Base-by-base conservation (phyloP, 2,888 invertebrate genomes). In the Drosophila antonietae region DNA sequence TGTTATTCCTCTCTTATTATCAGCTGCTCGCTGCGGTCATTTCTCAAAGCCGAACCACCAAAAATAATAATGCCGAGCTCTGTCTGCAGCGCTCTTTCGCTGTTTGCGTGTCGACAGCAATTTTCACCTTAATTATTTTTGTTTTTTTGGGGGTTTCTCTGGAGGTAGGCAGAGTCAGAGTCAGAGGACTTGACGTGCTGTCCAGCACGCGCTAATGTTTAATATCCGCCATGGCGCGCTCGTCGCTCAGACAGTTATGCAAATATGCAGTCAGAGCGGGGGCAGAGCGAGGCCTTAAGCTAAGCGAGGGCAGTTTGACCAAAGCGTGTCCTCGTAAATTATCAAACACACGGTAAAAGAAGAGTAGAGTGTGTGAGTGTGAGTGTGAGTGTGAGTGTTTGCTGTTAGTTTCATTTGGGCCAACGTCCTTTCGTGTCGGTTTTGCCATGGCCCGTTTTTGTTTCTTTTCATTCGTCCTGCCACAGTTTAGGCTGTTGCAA, bases 121-220 rank as follows among this genome's bases (percentile, higher is more conserved):
- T 87, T 87, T 87, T 87, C 89, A 87, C 85, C 88, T 90, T 87
- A 87, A 87, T 87, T 87, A 87, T 87, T 90, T 89, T 75, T 28
- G 2, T 15, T 28, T 46, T 28, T 28, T 46, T 10, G 14, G 67
- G 56, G 71, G 71, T 60, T 67, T 60, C 69, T 66, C 43, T 18
- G 28, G 15, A n/a, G 23, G 23, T 52, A 6, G 39, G 35, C 10
- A 20, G 20, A 20, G 20, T 20, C 20, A 15, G 7, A 23, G 23
- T 15, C 4, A 18, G 8, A 31, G 49, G 47, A 33, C 49, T 55
- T 80, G 80, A 68, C 47, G 80, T 85, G 82, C 58, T 79, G 81
- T 87, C 66, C 89, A 89, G 85, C 83, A 83, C 83, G 89, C 83
- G 83, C 84, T 84, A 84, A 84, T 84, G 84, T 89, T 89, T 89